Evolutionary conservation across 2,888 invertebrate species (phyloP), one percentile per base, ranked within the genome.

Genomic region (Drosophila mimica): DNA sequence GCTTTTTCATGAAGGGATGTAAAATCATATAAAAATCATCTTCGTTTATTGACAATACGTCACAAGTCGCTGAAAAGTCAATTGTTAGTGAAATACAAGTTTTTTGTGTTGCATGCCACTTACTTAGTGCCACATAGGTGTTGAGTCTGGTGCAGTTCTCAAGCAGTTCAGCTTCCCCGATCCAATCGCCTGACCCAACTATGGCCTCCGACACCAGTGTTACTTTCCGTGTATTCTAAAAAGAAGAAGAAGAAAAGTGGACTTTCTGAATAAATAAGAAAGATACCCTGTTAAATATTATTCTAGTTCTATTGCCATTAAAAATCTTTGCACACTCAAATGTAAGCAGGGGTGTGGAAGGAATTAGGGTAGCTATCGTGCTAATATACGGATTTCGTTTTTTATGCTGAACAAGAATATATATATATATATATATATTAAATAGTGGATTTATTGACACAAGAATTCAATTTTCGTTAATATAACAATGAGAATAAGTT

Each of bases 1-100:
- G 87, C 38, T 88, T 86, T 66, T 81, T 69, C 92, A 93, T 89
- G 43, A 72, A 82, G 2, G 88, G 86, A 3, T 86, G 82, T 36
- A 93, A 74, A 31, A 92, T 75, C 3, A 0, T 9, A 34, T 83
- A 74, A 83, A 96, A 97, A 81, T 96, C 95, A 5, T 62, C 94
- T 70, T 94, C 94, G 91, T 94, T 94, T 61, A 96, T 91, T 43
- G 94, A 94, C 59, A 97, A 90, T 38, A 96, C 91, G 91, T 97
- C 96, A 76, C 95, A 95, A 79, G 69, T 30, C 0, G 51, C 75
- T 73, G 3, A 30, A n/a, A 28, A 34, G n/a, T n/a, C 1, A 2
- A 6, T 20, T 8, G 17, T 28, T 25, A 34, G 3, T 43, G 30
- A 13, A 7, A 11, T 31, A 13, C 11, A 15, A 9, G 31, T 6